These are phyloP conservation scores for Diadegma fenestrale DNA, from an alignment of 2,888 invertebrate species.

Conservation along the genomic window DNA sequence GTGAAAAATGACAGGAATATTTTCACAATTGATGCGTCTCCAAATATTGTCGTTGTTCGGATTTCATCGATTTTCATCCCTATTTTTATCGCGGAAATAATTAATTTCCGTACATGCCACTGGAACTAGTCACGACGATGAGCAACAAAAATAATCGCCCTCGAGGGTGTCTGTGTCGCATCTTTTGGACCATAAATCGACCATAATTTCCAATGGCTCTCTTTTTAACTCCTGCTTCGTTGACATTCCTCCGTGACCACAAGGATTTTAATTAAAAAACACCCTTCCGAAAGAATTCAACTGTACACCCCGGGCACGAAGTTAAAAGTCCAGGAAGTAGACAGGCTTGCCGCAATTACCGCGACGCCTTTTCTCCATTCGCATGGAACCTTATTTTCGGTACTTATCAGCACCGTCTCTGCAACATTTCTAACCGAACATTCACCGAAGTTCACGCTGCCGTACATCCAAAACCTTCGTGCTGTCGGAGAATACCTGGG, in stretches of 20 bases:
- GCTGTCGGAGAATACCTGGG: background rate
- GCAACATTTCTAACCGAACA: background rate
- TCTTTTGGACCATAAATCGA: background rate
- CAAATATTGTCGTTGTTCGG: background rate
- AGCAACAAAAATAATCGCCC: background rate
- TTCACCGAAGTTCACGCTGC: too few species aligned
- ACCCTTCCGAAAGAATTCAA: constrained; percentile 27
- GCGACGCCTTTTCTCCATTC: constrained; percentile 19
- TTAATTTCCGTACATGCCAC: background rate
- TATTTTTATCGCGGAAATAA: background rate
- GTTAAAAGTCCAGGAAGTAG: background rate
- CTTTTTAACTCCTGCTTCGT: background rate
- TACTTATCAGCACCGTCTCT: background rate
- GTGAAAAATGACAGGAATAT: background rate
- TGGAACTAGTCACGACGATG: constrained; percentile 23
- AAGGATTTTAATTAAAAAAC: constrained; percentile 60
- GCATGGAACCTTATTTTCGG: constrained; percentile 9
- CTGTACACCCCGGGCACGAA: background rate
- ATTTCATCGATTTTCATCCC: background rate
- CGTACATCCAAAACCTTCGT: too few species aligned
- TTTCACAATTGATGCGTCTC: too few species aligned
- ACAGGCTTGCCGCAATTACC: constrained; percentile 37
- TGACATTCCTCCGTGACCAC: constrained; percentile 10
- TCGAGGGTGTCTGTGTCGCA: background rate
- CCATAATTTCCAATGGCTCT: constrained; percentile 7